phyloP scores from a whole-genome alignment of 2,113 vertebrate genomes.

The Sphyrna mokarran region DNA sequence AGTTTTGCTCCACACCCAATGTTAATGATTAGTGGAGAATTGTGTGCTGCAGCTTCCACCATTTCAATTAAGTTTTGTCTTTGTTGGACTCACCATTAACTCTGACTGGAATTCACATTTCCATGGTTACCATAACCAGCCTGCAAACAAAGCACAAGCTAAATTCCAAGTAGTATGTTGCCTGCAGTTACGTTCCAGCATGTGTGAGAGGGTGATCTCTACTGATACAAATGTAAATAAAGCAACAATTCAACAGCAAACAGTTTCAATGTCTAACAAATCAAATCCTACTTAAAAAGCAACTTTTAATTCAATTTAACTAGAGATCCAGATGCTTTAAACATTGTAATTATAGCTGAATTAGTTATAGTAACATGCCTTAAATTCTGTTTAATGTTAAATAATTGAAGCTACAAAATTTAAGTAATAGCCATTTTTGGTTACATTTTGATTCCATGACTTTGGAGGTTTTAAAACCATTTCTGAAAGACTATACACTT shows the following conservation, averaged over 20 bases:
- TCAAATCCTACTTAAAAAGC: not conserved
- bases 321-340: not conserved
- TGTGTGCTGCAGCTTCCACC: not conserved
- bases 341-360: not conserved
- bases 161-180: not conserved
- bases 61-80: constrained; percentile 3
- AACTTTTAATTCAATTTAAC: not conserved
- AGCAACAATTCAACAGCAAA: not conserved
- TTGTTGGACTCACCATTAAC: not conserved
- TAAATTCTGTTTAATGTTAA: not conserved
- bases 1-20: not conserved
- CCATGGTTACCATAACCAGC: not conserved
- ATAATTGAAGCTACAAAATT: not conserved
- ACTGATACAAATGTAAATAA: not conserved
- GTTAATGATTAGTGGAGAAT: not conserved
- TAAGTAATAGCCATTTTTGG: not conserved
- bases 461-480: not conserved
- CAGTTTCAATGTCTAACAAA: not conserved
- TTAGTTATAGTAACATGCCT: not conserved
- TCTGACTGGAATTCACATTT: constrained; percentile 5
- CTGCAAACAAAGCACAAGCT: not conserved
- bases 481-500: not conserved
- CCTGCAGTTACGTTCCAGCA: not conserved
- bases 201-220: not conserved
- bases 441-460: not conserved